phyloP scores from a whole-genome alignment of 2,113 vertebrate species.

The Prietella phreatophila region DNA sequence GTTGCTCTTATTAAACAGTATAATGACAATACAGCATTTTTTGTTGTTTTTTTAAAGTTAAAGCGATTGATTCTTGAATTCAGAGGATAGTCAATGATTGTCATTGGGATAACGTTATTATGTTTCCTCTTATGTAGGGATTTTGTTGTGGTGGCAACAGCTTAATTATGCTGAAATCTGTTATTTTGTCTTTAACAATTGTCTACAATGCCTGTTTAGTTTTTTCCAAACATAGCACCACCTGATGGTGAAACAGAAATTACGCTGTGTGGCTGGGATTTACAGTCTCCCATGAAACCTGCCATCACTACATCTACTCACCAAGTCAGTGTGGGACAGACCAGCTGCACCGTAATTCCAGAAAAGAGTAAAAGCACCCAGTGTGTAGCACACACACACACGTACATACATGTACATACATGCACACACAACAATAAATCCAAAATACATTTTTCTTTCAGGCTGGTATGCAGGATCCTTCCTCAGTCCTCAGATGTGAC shows the following conservation, averaged over 20 bases:
- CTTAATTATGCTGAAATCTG: background rate
- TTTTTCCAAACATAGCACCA: conserved; percentile 79
- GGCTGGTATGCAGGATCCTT: conserved; percentile 80
- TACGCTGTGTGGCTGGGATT: conserved; percentile 84
- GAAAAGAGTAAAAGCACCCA: conserved; percentile 64
- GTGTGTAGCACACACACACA: conserved; percentile 64
- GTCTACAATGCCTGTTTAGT: conserved; percentile 66
- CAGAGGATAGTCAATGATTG: background rate
- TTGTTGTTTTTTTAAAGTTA: background rate
- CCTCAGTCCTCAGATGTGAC: background rate
- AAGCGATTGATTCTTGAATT: background rate
- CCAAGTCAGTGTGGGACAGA: conserved; percentile 73
- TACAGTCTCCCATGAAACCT: conserved; percentile 61
- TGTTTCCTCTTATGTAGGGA: background rate
- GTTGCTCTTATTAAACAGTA: background rate
- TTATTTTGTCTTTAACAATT: background rate
- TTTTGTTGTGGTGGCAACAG: background rate
- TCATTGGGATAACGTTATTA: background rate
- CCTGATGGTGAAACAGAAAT: conserved; percentile 76
- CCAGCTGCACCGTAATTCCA: conserved; percentile 68
- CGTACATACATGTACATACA: background rate
- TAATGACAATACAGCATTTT: background rate
- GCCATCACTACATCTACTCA: conserved; percentile 59
- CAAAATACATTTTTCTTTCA: conserved; percentile 34
- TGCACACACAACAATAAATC: background rate